Evolutionary conservation across 2,113 vertebrate genomes (phyloP), one percentile per base, ranked within the genome.

Genomic region (Pipra filicauda): DNA sequence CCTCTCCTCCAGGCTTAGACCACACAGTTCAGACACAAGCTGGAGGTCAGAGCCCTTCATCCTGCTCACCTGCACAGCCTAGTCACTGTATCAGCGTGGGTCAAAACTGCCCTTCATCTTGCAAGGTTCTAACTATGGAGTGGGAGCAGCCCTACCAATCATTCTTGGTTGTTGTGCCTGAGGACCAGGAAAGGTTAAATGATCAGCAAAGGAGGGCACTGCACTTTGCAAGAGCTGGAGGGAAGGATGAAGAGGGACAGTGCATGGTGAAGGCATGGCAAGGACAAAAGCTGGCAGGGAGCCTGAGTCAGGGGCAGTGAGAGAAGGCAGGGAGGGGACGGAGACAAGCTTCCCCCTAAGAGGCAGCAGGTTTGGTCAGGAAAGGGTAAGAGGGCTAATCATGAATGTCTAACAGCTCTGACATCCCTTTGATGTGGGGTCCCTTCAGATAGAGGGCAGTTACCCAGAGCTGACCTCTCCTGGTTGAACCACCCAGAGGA

Each of bases 31-130:
- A 82, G 22, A 51, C 37, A 70, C 20, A 54, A 83, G 30, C 28
- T 77, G 67, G 26, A 88, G 46, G 41, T 82, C 66, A 44, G 41
- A 79, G 41, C 30, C 44, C 41, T 54, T 74, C 59, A 71, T 26
- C n/a, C 59, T 46, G 17, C 8, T 41, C 61, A 77, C 30, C 1
- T 3, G 75, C 35, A 82, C 52, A 83, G 19, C 33, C 23, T 30
- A 58, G 43, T 21, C 43, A 33, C 6, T 28, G 26, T 5, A 27
- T 66, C 0, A 55, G 13, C 0, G 0, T 5, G 33, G 66, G 26
- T 39, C 22, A 77, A 51, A 95, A 54, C 28, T 41, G 12, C 6
- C 8, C 18, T 78, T 85, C 27, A 44, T 57, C 54, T 39, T 49
- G 37, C 44, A 19, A 64, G 12, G 51, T 44, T 54, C 15, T 18